A percentile compares a stretch with the other conserved stretches of the same genome.
Conservation (phyloP, 2,797 vertebrate species). For the Chaetophractus vellerosus region DNA sequence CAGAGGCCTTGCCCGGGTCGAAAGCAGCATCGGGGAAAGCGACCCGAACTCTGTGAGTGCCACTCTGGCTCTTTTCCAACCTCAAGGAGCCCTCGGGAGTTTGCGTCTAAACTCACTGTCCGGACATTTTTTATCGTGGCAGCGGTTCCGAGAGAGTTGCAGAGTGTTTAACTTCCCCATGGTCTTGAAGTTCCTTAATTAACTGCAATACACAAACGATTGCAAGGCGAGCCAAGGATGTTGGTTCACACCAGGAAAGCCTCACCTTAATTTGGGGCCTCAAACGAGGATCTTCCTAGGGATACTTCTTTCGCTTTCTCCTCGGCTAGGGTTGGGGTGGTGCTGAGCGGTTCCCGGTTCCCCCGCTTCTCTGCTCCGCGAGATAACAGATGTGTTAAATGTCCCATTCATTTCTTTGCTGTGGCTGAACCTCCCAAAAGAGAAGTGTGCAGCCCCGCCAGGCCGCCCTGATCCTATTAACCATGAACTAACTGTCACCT, state of each 20-base stretch:
- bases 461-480: conserved; percentile 97
- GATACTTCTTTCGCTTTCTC: conserved; percentile 53
- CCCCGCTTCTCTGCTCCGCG: conserved; percentile 83
- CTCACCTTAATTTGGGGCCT: neutral
- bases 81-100: neutral
- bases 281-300: neutral
- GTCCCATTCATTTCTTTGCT: conserved; percentile 93
- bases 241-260: neutral
- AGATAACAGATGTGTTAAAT: conserved; percentile 98
- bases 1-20: neutral
- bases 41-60: fast-evolving
- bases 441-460: conserved; percentile 94
- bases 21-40: neutral
- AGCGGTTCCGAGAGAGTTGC: fast-evolving
- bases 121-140: neutral
- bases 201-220: fast-evolving
- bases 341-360: conserved; percentile 69
- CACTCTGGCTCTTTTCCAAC: neutral
- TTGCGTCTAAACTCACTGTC: neutral
- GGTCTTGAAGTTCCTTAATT: neutral
- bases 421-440: conserved; percentile 91
- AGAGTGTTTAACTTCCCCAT: fast-evolving
- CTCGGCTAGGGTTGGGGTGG: conserved; percentile 38
- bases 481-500: conserved; percentile 99
- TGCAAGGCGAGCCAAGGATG: neutral